Evolutionary conservation across 2,888 invertebrate species (phyloP).

Genomic region (Polia nebulosa): DNA sequence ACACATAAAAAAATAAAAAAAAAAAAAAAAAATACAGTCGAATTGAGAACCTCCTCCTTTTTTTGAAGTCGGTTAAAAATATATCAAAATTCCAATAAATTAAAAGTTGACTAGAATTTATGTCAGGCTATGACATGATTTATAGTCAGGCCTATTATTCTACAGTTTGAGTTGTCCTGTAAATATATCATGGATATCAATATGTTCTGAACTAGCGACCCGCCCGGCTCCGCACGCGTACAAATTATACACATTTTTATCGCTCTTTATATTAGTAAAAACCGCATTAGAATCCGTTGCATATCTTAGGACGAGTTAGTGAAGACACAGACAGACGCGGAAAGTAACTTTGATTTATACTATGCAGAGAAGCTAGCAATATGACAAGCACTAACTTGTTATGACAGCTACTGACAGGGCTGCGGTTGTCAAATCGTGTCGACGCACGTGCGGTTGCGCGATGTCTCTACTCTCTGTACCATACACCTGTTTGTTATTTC

Average conservation of each 20-base stretch:
- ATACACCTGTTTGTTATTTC: conserved; percentile 57
- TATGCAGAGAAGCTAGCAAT: neutral
- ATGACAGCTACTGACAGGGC: conserved; percentile 31
- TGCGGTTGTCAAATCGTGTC: conserved; percentile 55
- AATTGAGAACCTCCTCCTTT: no score
- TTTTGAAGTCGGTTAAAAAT: neutral
- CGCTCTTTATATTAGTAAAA: no score
- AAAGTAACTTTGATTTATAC: no score
- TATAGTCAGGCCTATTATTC: neutral
- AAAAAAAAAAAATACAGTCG: no score
- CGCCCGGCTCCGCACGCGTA: no score
- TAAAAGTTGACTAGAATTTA: conserved; percentile 16
- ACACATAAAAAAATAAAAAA: no score
- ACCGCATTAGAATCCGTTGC: no score
- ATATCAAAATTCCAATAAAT: conserved; percentile 9
- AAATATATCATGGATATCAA: conserved; percentile 4
- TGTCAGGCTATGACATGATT: conserved; percentile 1
- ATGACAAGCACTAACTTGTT: conserved; percentile 16
- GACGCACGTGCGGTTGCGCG: conserved; percentile 38
- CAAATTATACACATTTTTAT: no score
- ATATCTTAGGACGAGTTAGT: no score
- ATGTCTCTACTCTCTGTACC: conserved; percentile 17
- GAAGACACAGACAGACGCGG: no score
- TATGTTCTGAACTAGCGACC: conserved; percentile 4
- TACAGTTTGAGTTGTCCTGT: neutral